Evolutionary conservation across 2,113 vertebrate genomes (phyloP).

Genomic region (Ophiodon elongatus): DNA sequence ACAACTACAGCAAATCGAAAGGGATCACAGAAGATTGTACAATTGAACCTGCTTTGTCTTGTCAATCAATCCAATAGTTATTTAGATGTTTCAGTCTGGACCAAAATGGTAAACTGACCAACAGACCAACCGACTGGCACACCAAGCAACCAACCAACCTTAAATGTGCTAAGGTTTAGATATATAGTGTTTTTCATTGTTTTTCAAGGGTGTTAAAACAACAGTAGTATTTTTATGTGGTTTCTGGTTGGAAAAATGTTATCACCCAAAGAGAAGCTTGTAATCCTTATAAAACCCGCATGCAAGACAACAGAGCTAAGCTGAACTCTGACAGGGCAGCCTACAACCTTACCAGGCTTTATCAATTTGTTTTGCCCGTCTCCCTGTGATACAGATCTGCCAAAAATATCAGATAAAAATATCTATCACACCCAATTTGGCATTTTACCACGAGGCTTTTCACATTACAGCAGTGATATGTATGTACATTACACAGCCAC

Average conservation of each 20-base stretch:
- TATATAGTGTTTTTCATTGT: not conserved
- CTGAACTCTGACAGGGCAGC: slow-evolving; percentile 2
- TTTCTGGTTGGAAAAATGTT: not conserved
- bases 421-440: not conserved
- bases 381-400: slow-evolving; percentile 7
- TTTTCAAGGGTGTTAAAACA: not conserved
- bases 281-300: not conserved
- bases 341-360: not conserved
- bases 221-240: not conserved
- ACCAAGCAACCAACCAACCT: too few species aligned
- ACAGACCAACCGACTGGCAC: too few species aligned
- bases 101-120: not conserved
- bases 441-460: not conserved
- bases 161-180: not conserved
- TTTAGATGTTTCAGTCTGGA: not conserved
- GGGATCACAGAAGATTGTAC: not conserved
- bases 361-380: not conserved
- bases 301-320: not conserved
- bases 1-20: not conserved
- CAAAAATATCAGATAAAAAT: not conserved
- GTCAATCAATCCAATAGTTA: not conserved
- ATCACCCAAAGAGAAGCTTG: not conserved
- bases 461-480: slow-evolving; percentile 24
- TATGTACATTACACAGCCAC: slow-evolving; percentile 24
- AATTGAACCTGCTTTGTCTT: not conserved